Evolutionary conservation across 2,888 invertebrate species (phyloP).

Genomic region (Cecidostiba fungosa): DNA sequence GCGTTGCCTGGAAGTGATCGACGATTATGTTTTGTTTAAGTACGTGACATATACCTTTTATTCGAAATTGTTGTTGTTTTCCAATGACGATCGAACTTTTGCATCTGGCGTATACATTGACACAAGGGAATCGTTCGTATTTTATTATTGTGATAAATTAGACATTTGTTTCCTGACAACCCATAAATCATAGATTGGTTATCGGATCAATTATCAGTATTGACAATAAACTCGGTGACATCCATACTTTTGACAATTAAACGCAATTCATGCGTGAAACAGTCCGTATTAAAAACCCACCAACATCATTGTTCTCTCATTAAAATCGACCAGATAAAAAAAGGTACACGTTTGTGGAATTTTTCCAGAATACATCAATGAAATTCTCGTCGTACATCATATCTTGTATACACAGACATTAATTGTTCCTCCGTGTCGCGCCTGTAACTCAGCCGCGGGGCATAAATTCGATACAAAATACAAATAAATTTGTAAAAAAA

Average conservation of each 20-base stretch:
- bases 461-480: constrained; percentile 33
- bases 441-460: neutral
- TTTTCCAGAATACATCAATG: constrained; percentile 22
- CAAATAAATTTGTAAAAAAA: constrained; percentile 24
- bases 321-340: constrained; percentile 37
- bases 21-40: constrained; percentile 12
- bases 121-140: too few species aligned
- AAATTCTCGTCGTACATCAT: neutral
- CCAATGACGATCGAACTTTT: neutral
- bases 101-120: too few species aligned
- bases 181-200: neutral
- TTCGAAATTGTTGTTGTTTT: neutral
- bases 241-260: neutral
- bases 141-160: too few species aligned
- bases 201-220: neutral
- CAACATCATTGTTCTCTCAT: neutral
- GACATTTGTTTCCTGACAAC: too few species aligned
- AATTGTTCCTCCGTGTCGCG: neutral
- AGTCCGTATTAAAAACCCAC: constrained; percentile 3
- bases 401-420: constrained; percentile 31
- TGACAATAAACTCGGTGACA: neutral
- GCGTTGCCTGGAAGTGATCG: neutral
- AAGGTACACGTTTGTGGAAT: neutral
- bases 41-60: neutral
- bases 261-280: neutral